These are phyloP conservation scores for Astyanax mexicanus DNA, from an alignment of 2,797 vertebrate genomes.

Conservation along the genomic window DNA sequence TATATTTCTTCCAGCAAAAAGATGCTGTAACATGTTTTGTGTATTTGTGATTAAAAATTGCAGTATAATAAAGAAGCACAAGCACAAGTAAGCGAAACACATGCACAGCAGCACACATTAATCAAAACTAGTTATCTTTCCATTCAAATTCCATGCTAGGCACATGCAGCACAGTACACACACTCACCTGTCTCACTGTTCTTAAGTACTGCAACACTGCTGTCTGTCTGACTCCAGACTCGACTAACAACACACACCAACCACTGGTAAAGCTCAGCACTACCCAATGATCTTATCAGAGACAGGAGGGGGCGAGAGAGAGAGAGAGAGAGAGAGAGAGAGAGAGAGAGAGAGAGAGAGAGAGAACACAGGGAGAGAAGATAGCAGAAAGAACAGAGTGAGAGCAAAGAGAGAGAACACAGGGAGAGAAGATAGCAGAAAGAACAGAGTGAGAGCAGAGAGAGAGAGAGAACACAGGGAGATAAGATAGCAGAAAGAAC, in stretches of 20 bases:
- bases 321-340: constrained; percentile 17
- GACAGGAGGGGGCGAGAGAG: constrained; percentile 13
- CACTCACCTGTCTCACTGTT: background rate
- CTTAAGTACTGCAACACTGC: constrained; percentile 21
- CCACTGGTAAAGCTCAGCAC: background rate
- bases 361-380: background rate
- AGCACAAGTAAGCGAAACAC: background rate
- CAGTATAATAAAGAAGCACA: background rate
- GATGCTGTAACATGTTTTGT: background rate
- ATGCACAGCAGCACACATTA: background rate
- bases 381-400: background rate
- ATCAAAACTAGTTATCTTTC: background rate
- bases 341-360: background rate
- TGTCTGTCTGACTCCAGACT: constrained; percentile 25
- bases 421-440: background rate
- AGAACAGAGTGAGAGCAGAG: constrained; percentile 43
- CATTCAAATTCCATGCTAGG: background rate
- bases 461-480: constrained; percentile 40
- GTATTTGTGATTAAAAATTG: background rate
- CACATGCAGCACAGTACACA: constrained; percentile 3
- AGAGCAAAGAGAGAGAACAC: constrained; percentile 20
- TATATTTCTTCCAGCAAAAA: background rate
- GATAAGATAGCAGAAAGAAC: constrained; percentile 6
- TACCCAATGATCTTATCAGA: constrained; percentile 68
- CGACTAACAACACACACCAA: constrained; percentile 6